Evolutionary conservation across 2,888 invertebrate genomes (phyloP).

Genomic region (Euzetes globulus): DNA sequence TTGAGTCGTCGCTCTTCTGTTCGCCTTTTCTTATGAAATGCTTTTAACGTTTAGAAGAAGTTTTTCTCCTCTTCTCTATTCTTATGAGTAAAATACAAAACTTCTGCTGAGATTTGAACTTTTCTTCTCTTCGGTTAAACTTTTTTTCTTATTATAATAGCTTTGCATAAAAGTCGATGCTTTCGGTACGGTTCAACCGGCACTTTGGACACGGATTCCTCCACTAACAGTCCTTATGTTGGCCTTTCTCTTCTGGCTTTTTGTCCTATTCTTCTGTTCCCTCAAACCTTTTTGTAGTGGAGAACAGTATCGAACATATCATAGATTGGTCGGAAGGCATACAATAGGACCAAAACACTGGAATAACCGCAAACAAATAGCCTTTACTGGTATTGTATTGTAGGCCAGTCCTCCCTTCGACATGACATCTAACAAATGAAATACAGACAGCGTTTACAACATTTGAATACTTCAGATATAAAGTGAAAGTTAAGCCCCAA

Average conservation of each 20-base stretch:
- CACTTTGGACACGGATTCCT: background rate
- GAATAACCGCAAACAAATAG: constrained; percentile 23
- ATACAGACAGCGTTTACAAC: background rate
- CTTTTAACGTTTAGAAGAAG: constrained; percentile 8
- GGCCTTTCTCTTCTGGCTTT: background rate
- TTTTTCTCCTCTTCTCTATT: background rate
- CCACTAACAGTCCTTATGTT: background rate
- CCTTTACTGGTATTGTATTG: background rate
- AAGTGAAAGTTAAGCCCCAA: constrained; percentile 23
- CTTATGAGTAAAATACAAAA: background rate
- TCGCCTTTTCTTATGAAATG: background rate
- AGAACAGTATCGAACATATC: constrained; percentile 16
- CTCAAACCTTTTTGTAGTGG: background rate
- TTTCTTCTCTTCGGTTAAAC: background rate
- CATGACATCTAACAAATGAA: background rate
- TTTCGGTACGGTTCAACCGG: constrained; percentile 1
- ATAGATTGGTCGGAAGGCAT: background rate
- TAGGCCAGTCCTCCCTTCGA: constrained; percentile 3
- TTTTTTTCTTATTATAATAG: background rate
- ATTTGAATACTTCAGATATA: background rate
- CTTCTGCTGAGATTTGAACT: constrained; percentile 3
- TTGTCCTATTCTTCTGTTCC: background rate
- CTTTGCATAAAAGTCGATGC: constrained; percentile 8
- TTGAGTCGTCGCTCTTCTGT: background rate
- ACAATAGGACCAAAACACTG: background rate